A percentile compares a stretch with the other conserved stretches of the same genome.
Evolutionary conservation across 1,140 invertebrate genomes (phyloP).

Genomic region (Sminthurides bifidus): DNA sequence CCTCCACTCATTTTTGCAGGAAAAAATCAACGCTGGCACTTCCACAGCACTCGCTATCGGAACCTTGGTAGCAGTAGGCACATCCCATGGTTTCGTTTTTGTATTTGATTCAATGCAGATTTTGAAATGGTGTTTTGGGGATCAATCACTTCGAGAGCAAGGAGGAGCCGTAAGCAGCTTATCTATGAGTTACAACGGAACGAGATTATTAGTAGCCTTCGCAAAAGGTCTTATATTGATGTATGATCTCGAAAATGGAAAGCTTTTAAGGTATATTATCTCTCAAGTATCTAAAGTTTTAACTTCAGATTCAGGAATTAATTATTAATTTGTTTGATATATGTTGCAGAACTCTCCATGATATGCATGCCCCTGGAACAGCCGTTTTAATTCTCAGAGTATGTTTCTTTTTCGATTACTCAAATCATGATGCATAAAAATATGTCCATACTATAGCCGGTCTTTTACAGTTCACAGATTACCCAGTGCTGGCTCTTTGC

Average conservation of each 20-base stretch:
- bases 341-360: slow-evolving; percentile 41
- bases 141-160: slow-evolving; percentile 50
- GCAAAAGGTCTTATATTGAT: slow-evolving; percentile 76
- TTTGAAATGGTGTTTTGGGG: slow-evolving; percentile 63
- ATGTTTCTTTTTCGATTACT: not conserved
- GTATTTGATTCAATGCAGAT: slow-evolving; percentile 76
- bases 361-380: slow-evolving; percentile 44
- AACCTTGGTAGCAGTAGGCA: slow-evolving; percentile 74
- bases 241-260: slow-evolving; percentile 60
- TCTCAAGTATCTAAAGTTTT: slow-evolving; percentile 4
- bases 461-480: slow-evolving; percentile 55
- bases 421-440: not conserved
- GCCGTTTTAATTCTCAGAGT: slow-evolving; percentile 46
- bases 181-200: slow-evolving; percentile 76
- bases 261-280: slow-evolving; percentile 22
- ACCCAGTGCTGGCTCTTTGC: slow-evolving; percentile 61
- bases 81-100: slow-evolving; percentile 79
- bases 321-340: slow-evolving; percentile 31
- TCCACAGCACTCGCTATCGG: slow-evolving; percentile 69
- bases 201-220: slow-evolving; percentile 69
- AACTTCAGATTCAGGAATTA: not conserved
- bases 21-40: slow-evolving; percentile 74
- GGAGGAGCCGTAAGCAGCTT: slow-evolving; percentile 70
- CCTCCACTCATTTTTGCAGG: slow-evolving; percentile 41
- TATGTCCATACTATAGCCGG: not conserved